These are phyloP conservation scores for Nannospalax galili DNA, from an alignment of 2,113 vertebrate genomes.

Conservation along the genomic window DNA sequence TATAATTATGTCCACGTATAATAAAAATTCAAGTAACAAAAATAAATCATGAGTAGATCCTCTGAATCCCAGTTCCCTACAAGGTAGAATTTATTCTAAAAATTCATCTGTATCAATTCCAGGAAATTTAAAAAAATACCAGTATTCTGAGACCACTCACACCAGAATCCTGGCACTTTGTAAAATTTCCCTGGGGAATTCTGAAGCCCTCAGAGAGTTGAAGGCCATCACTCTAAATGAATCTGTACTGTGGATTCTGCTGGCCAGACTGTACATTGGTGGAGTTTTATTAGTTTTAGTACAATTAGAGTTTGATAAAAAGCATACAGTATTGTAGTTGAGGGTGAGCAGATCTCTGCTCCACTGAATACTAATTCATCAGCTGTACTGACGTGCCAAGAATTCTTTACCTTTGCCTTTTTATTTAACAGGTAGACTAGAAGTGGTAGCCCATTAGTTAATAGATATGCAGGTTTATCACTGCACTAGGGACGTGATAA, in stretches of 20 bases:
- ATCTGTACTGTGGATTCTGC: background rate
- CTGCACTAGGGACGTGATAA: background rate
- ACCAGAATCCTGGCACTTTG: background rate
- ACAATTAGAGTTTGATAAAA: background rate
- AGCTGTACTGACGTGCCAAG: background rate
- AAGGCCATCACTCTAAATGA: background rate
- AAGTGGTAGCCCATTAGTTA: background rate
- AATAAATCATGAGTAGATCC: background rate
- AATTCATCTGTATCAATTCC: background rate
- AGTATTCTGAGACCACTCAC: rapidly evolving
- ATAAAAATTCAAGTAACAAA: slow-evolving; percentile 30
- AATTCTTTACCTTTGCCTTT: background rate
- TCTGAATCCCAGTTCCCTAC: background rate
- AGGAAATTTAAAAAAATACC: background rate
- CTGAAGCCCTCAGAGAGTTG: background rate
- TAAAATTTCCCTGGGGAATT: background rate
- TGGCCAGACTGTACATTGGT: background rate
- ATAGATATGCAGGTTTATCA: background rate
- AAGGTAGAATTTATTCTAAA: background rate
- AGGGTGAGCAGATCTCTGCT: background rate
- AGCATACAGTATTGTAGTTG: background rate
- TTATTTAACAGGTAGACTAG: background rate
- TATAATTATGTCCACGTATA: background rate
- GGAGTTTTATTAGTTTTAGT: background rate
- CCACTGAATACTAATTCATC: background rate